phyloP scores from a whole-genome alignment of 1,140 invertebrate species.

The Gyrodactylus bullatarudis region DNA sequence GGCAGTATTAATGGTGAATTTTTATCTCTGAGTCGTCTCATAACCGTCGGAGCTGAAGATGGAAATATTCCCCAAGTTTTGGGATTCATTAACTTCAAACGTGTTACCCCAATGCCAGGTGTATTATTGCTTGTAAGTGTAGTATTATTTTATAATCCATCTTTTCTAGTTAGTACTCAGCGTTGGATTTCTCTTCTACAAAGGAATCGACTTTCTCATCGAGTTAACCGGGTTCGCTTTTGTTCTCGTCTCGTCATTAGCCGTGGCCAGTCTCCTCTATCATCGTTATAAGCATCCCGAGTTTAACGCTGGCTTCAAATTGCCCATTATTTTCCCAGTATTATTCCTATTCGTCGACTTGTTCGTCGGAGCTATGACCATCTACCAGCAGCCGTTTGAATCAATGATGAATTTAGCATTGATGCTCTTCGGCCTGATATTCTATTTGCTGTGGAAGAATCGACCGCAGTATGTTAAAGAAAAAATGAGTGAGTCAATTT shows the following conservation, averaged over 20 bases:
- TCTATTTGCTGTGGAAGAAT: not conserved
- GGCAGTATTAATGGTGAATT: conserved; percentile 4
- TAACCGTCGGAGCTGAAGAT: not conserved
- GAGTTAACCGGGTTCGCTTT: conserved; percentile 5
- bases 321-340: conserved; percentile 14
- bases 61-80: not conserved
- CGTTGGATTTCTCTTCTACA: not conserved
- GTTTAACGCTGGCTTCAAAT: not conserved
- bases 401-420: conserved; percentile 39
- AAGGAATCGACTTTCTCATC: conserved; percentile 1
- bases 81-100: not conserved
- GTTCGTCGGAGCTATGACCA: conserved; percentile 14
- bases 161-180: not conserved
- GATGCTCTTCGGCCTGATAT: conserved; percentile 20
- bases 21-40: not conserved
- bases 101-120: not conserved
- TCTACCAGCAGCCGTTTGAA: conserved; percentile 36
- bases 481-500: not conserved
- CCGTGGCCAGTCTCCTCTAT: not conserved
- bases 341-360: conserved; percentile 13
- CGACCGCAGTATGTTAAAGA: not conserved
- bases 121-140: not conserved
- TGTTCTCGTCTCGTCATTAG: not conserved
- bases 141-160: not conserved
- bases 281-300: not conserved